Base-by-base conservation (phyloP, 2,797 vertebrate species). In the Lepus oiostolus region DNA sequence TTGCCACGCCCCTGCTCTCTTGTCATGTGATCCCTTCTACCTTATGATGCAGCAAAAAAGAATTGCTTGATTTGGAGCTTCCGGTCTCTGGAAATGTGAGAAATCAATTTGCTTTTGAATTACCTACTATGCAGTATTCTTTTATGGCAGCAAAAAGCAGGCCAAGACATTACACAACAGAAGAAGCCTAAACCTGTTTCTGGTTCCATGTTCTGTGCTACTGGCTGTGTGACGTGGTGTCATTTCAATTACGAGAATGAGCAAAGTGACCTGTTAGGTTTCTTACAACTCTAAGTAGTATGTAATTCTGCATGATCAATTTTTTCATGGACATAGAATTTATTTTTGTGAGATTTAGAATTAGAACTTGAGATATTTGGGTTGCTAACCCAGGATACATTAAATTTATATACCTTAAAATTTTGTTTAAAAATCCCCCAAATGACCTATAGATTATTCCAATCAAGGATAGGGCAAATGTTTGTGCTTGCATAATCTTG, bases 391-490 rank as follows among this genome's bases (percentile, higher is more conserved):
- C 16, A 12, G n/a, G 50, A 60, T 42, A 42, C 42, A 42, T 42
- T 8, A 42, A 42, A 42, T 42, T 42, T 42, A 8, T 42, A 42
- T 42, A 42, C 42, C 42, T 42, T 42, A 42, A 42, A 42, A 47
- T 47, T 47, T 47, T 47, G 42, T 47, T 47, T 8, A 42, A 82
- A 70, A 92, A 70, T 22, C 80, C 60, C 74, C 19, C 72, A 58
- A 86, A 76, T n/a, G 32, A 21, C 5, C 60, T 77, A 72, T 72
- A 72, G 54, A 42, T 52, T 35, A 86, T 71, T 47, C 4, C 47
- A 58, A 70, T 60, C 28, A 93, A 82, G 68, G 92, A 87, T 71
- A 76, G 42, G 96, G 68, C 38, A 92, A 80, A 84, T 24, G 38
- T 62, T 3, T 74, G 11, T 58, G 17, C 70, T 74, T 87, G 76